Percentiles rank a stretch among this genome's conserved stretches.
Evolutionary conservation across 1,140 invertebrate species (phyloP).

Genomic region (Batillaria attramentaria): DNA sequence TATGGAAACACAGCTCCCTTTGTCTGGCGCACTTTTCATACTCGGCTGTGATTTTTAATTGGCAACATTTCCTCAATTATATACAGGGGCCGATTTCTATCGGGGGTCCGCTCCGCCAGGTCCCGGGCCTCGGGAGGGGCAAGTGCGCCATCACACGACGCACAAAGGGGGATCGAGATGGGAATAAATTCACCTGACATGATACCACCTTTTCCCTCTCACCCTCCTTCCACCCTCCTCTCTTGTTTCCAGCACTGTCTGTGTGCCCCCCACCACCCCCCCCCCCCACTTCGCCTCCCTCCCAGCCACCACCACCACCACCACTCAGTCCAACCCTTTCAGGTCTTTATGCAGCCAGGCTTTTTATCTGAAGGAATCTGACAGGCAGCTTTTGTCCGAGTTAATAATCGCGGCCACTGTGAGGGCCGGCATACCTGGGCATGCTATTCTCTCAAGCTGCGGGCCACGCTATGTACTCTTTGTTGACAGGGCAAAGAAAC

Average conservation of each 20-base stretch:
- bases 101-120: not conserved
- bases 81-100: not conserved
- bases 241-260: too few species aligned
- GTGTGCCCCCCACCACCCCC: too few species aligned
- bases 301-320: too few species aligned
- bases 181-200: not conserved
- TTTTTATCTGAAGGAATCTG: not conserved
- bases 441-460: too few species aligned
- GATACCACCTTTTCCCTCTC: not conserved
- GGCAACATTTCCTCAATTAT: slow-evolving; percentile 34
- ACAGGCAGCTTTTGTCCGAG: not conserved
- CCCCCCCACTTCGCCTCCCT: too few species aligned
- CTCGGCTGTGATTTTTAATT: slow-evolving; percentile 26
- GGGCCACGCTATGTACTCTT: not conserved
- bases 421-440: not conserved
- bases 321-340: too few species aligned
- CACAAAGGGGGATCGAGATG: not conserved
- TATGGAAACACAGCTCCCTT: slow-evolving; percentile 29
- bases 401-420: not conserved
- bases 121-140: too few species aligned
- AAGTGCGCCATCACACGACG: not conserved
- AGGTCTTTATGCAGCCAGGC: too few species aligned
- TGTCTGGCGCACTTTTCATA: not conserved
- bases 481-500: slow-evolving; percentile 11
- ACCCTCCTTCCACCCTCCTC: not conserved